phyloP scores from a whole-genome alignment of 2,888 invertebrate species.

The Corbicula japonica region DNA sequence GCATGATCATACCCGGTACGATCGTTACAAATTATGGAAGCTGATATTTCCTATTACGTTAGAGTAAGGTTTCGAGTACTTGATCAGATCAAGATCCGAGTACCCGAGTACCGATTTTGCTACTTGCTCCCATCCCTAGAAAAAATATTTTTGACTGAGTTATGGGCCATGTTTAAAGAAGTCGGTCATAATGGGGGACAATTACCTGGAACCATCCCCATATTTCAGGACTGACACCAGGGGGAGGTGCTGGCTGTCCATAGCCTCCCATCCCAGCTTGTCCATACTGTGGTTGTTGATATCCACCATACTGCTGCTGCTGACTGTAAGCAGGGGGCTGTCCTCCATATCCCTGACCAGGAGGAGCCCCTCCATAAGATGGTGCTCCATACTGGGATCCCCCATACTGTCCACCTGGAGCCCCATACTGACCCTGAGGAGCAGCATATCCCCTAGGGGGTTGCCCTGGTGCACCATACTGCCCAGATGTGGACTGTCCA shows the following conservation, averaged over 20 bases:
- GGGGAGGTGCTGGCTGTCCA: conserved; percentile 75
- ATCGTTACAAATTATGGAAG: too few species aligned
- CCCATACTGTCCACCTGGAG: conserved; percentile 50
- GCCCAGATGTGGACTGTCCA: conserved; percentile 41
- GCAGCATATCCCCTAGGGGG: conserved; percentile 18
- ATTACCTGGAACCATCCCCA: conserved; percentile 86
- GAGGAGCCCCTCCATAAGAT: conserved; percentile 13
- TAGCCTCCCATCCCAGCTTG: conserved; percentile 71
- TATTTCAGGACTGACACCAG: conserved; percentile 82
- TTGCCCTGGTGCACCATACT: conserved; percentile 19
- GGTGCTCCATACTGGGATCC: conserved; percentile 50
- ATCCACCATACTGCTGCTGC: conserved; percentile 60
- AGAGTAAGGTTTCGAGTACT: too few species aligned
- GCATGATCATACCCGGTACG: too few species aligned
- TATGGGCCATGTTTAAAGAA: too few species aligned
- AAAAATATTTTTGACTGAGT: too few species aligned
- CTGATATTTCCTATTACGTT: too few species aligned
- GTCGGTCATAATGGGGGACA: too few species aligned
- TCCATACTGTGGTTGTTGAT: conserved; percentile 51
- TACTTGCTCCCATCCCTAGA: too few species aligned
- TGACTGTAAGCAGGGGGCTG: conserved; percentile 59
- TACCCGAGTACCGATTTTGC: too few species aligned
- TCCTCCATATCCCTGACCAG: conserved; percentile 54
- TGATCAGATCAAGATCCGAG: too few species aligned
- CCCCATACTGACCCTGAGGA: conserved; percentile 22